Base-by-base conservation (phyloP, 2,113 vertebrate genomes). In the Tetrao urogallus region DNA sequence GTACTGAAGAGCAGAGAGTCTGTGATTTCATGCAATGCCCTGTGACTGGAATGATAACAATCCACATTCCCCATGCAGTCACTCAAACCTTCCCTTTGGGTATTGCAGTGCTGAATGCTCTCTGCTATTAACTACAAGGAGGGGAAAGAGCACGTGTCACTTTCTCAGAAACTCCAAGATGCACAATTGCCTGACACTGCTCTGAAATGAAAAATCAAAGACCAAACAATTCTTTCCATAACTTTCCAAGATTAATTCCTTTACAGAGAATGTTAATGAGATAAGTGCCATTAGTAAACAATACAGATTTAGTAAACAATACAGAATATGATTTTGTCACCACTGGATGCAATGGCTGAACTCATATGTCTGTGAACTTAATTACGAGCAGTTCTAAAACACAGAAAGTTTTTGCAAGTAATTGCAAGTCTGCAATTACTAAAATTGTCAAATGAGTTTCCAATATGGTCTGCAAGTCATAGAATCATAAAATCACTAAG, bases 1-100 rank as follows among this genome's bases (percentile, higher is more conserved):
- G 80, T 22, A 82, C 32, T 77, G 91, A 92, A 56, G 78, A 94
- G 58, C 75, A 76, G 74, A 71, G 66, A 93, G 89, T 34, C 78
- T 63, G 79, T 86, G 89, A 93, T 93, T 89, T 82, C 82, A 6
- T 56, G 64, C 91, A 91, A 73, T 48, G 47, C 82, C 94, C 92
- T 94, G 92, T 95, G 95, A 95, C 85, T 94, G 89, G 95, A 96
- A 96, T 92, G 80, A 86, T 86, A 96, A 94, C 85, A 91, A 95
- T 84, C 61, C 85, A 89, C 85, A 69, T 82, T 80, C 88, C 91
- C 85, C 57, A 64, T 40, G 72, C 93, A 95, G 89, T 94, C 89
- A 94, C 79, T 95, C 95, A 95, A 83, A 86, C 66, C 69, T 87
- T 86, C 79, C 86, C 87, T 92, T 96, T 89, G 89, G 89, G 78